Evolutionary conservation across 1,140 invertebrate species (phyloP).

Genomic region (Dufourea novaeangliae): DNA sequence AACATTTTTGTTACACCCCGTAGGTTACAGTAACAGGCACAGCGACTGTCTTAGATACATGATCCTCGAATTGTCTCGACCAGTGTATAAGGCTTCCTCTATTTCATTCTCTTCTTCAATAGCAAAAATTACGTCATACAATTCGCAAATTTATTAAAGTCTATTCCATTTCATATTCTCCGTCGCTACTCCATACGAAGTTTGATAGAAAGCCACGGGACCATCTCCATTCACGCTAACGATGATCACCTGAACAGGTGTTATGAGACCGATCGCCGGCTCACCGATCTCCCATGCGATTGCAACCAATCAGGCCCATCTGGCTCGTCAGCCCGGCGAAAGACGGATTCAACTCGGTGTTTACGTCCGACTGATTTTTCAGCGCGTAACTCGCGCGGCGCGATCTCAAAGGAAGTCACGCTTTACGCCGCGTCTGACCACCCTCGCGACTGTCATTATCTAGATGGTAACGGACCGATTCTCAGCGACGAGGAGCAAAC

Average conservation of each 20-base stretch:
- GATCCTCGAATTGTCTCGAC: too few species aligned
- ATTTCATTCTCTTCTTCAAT: too few species aligned
- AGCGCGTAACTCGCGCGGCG: slow-evolving; percentile 31
- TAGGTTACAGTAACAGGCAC: too few species aligned
- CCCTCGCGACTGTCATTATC: slow-evolving; percentile 71
- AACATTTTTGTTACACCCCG: too few species aligned
- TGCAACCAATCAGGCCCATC: neutral
- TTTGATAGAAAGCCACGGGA: neutral
- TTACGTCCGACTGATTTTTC: slow-evolving; percentile 47
- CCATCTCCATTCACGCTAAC: neutral
- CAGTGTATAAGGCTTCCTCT: too few species aligned
- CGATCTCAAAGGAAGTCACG: slow-evolving; percentile 50
- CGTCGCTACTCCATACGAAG: neutral
- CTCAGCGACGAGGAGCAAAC: neutral
- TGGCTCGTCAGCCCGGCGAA: neutral
- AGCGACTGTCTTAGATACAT: too few species aligned
- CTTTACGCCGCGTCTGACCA: slow-evolving; percentile 57
- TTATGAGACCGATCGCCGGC: slow-evolving; percentile 4
- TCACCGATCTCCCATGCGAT: neutral
- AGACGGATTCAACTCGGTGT: slow-evolving; percentile 8
- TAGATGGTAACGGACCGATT: slow-evolving; percentile 33
- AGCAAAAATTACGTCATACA: too few species aligned
- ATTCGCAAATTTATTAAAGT: too few species aligned
- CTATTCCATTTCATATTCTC: neutral
- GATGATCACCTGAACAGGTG: slow-evolving; percentile 9